Evolutionary conservation across 1,140 invertebrate genomes (phyloP), one percentile per base, ranked within the genome.

Genomic region (Listronotus bonariensis): DNA sequence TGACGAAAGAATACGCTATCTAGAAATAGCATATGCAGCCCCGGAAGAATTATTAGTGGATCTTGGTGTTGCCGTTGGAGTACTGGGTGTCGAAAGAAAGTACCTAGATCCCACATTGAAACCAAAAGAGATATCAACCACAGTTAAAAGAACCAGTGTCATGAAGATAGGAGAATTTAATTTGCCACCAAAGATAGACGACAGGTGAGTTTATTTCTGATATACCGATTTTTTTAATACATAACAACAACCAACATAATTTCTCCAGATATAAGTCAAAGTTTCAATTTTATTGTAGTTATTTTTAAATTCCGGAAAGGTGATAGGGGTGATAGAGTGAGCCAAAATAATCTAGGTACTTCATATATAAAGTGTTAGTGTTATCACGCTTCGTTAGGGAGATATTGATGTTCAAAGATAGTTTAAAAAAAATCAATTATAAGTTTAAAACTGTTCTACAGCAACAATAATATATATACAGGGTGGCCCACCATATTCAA

Each of bases 31-130:
- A 8, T 77, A 71, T 63, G 63, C 74, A 4, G 75, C 73, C 8
- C 77, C 77, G 0, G 76, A 79, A 68, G 75, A 78, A 59, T 15
- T 63, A 11, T 41, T 79, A 12, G 57, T 70, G 26, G 61, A 73
- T 43, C 40, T 67, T 32, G 58, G 63, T n/a, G 59, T 79, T n/a
- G 62, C 68, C 34, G 62, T 78, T 7, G 77, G 77, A n/a, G 68
- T 79, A 41, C 62, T 79, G 45, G 77, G 77, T n/a, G 66, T 74
- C 7, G 68, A 70, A 3, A 54, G 72, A 45, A 70, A 69, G 48
- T 69, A 71, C 46, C 68, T 76, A n/a, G 74, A 76, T 55, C 18
- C 65, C 5, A 52, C 75, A 26, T 68, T 77, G 56, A 75, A 70
- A 41, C 73, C 68, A 10, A 69, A 67, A 53, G 71, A 77, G 57